Conservation (phyloP, 2,888 invertebrate species). For the Seladonia tumulorum region DNA sequence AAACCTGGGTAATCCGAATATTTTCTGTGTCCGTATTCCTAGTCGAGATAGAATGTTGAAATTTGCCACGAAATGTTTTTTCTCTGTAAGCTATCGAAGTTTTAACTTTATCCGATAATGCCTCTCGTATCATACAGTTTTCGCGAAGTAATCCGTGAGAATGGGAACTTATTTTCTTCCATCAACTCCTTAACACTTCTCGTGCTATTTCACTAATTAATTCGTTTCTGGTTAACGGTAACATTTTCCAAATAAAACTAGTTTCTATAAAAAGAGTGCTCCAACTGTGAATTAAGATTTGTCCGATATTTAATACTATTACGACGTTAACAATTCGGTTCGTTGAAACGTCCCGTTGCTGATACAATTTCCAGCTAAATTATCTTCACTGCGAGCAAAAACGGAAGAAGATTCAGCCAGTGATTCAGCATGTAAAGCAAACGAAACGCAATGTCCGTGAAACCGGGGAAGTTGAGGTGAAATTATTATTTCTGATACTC, state of each 20-base stretch:
- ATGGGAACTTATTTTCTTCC: background rate
- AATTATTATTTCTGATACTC: slow-evolving; percentile 49
- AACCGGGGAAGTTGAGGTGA: background rate
- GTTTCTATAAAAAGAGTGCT: too few species aligned
- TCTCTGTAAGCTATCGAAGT: background rate
- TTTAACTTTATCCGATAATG: background rate
- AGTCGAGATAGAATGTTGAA: background rate
- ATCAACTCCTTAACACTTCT: background rate
- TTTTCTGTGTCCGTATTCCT: background rate
- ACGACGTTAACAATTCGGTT: too few species aligned
- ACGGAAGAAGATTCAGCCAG: background rate
- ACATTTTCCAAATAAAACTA: too few species aligned
- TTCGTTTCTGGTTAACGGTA: too few species aligned
- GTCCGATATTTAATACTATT: too few species aligned
- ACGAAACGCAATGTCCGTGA: background rate
- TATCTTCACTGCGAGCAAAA: background rate
- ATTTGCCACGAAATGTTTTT: background rate
- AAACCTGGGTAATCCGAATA: background rate
- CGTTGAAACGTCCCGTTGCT: background rate
- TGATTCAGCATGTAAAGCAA: background rate
- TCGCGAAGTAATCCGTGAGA: background rate
- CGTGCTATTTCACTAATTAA: background rate
- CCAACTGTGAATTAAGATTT: too few species aligned
- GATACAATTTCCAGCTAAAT: background rate
- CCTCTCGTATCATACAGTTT: background rate